Conservation (phyloP, 2,888 invertebrate species). For the Lysandra coridon region DNA sequence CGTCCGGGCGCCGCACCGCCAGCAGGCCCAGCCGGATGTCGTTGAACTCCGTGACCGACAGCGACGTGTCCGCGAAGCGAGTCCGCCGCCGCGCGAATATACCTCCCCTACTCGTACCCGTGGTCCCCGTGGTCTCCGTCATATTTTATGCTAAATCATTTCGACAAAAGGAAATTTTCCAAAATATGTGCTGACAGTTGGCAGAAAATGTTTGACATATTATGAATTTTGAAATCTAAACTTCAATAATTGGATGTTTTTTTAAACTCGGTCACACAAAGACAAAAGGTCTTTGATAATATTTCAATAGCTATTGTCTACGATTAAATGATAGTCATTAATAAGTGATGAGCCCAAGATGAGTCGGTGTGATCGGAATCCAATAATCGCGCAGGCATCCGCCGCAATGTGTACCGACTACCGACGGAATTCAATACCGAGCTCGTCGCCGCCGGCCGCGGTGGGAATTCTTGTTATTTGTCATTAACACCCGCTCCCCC, state of each 20-base stretch:
- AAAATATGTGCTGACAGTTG: neutral
- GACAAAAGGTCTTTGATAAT: too few relatives aligned
- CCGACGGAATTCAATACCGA: neutral
- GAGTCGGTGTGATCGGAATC: neutral
- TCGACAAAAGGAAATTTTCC: neutral
- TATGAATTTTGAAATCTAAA: too few relatives aligned
- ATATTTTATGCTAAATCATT: neutral
- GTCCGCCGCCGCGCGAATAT: neutral
- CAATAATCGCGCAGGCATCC: constrained; percentile 7
- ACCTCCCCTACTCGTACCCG: neutral
- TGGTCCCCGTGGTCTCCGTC: neutral
- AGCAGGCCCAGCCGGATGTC: neutral
- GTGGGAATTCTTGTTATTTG: constrained; percentile 9
- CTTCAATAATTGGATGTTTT: too few relatives aligned
- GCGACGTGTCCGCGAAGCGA: neutral
- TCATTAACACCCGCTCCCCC: constrained; percentile 11
- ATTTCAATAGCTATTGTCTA: too few relatives aligned
- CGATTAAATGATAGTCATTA: neutral
- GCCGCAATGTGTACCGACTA: neutral
- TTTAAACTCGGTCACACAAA: too few relatives aligned
- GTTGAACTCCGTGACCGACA: neutral
- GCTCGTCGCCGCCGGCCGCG: neutral
- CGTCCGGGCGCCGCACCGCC: constrained; percentile 71
- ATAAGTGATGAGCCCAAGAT: neutral
- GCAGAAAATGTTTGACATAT: neutral